Evolutionary conservation across 1,140 invertebrate species (phyloP).

Genomic region (Spodoptera frugiperda): DNA sequence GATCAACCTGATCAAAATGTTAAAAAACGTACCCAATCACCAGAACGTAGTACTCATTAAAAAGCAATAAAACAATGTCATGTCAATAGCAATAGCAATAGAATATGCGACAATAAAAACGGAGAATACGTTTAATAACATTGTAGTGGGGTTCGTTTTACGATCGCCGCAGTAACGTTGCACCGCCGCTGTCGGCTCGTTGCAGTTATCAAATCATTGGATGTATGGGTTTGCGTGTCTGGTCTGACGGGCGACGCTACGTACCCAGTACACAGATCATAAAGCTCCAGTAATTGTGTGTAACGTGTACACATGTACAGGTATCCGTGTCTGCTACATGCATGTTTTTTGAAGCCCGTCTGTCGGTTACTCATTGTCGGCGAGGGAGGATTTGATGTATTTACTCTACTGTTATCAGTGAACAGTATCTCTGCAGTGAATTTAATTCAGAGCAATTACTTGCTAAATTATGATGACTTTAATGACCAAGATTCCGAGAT

Average conservation of each 20-base stretch:
- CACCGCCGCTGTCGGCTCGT: slow-evolving; percentile 29
- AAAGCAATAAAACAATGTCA: slow-evolving; percentile 52
- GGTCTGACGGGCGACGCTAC: slow-evolving; percentile 51
- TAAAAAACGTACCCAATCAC: no score
- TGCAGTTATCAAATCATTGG: slow-evolving; percentile 66
- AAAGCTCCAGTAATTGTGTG: slow-evolving; percentile 45
- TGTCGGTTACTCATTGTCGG: background rate
- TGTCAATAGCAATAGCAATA: slow-evolving; percentile 49
- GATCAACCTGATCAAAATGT: no score
- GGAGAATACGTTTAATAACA: slow-evolving; percentile 62
- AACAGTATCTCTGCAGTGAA: background rate
- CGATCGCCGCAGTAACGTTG: slow-evolving; percentile 38
- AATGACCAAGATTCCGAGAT: no score
- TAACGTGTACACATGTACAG: slow-evolving; percentile 29
- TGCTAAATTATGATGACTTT: no score
- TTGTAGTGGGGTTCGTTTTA: slow-evolving; percentile 52
- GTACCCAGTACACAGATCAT: slow-evolving; percentile 18
- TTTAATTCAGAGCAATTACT: no score
- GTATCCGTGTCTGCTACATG: slow-evolving; percentile 43
- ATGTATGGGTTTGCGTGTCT: slow-evolving; percentile 60
- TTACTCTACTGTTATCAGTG: background rate
- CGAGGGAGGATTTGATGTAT: slow-evolving; percentile 4
- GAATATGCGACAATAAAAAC: slow-evolving; percentile 68
- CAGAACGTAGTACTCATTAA: background rate
- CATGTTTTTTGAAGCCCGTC: slow-evolving; percentile 29